Conservation (phyloP, 2,797 vertebrate genomes). For the Sarcophilus harrisii region DNA sequence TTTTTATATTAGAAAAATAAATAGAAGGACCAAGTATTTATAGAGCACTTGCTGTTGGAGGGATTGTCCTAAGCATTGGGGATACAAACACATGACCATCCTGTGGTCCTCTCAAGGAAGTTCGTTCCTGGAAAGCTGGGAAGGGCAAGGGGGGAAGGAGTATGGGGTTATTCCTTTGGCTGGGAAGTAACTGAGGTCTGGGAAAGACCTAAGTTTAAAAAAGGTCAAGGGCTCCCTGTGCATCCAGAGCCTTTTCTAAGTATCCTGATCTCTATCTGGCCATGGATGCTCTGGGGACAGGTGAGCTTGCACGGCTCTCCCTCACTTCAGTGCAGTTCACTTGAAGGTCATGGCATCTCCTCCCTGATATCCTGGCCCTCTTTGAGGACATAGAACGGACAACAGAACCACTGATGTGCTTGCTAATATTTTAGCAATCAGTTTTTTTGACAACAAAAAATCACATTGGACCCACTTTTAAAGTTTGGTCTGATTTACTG, state of each 20-base stretch:
- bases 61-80: neutral
- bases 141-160: neutral
- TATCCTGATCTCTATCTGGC: no score
- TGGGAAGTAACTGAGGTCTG: neutral
- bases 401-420: neutral
- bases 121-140: neutral
- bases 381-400: no score
- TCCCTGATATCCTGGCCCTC: no score
- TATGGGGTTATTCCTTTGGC: neutral
- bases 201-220: no score
- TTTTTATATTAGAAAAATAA: neutral
- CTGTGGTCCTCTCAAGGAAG: neutral
- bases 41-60: neutral
- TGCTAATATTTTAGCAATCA: neutral
- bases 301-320: no score
- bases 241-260: no score
- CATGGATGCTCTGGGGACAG: no score
- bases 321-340: no score
- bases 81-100: neutral
- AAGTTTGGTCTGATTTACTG: neutral
- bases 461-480: neutral
- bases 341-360: no score
- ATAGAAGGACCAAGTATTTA: neutral
- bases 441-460: neutral
- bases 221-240: no score